Evolutionary conservation across 1,140 invertebrate genomes (phyloP).

Genomic region (Nomia melanderi): DNA sequence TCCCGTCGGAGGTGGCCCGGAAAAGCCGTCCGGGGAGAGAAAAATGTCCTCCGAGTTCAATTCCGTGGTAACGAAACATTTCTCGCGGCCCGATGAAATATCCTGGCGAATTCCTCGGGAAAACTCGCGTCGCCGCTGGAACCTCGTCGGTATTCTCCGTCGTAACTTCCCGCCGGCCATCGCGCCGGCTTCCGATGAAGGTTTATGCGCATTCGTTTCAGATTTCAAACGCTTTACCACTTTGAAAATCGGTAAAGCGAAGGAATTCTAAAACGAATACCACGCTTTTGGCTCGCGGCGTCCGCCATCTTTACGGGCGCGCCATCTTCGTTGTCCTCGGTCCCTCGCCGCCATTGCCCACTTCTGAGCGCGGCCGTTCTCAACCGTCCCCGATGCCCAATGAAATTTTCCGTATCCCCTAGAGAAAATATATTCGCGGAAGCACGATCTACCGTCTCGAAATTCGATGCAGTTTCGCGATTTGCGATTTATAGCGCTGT

Average conservation of each 20-base stretch:
- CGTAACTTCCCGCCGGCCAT: not conserved
- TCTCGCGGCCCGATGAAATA: not conserved
- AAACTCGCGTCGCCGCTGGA: not conserved
- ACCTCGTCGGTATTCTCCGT: not conserved
- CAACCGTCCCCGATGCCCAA: too few species aligned
- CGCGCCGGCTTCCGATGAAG: slow-evolving; percentile 64
- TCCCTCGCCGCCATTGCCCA: too few species aligned
- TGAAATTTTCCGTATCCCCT: too few species aligned
- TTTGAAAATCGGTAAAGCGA: slow-evolving; percentile 87
- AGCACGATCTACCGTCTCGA: too few species aligned
- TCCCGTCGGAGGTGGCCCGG: not conserved
- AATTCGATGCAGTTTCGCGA: too few species aligned
- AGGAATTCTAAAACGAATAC: slow-evolving; percentile 89
- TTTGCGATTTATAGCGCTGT: too few species aligned
- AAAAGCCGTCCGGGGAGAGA: not conserved
- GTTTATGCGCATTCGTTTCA: slow-evolving; percentile 83
- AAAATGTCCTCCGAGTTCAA: not conserved
- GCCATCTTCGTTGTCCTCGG: not conserved
- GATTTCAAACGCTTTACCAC: slow-evolving; percentile 91
- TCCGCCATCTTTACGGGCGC: not conserved
- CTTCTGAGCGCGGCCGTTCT: too few species aligned
- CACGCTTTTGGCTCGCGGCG: slow-evolving; percentile 59
- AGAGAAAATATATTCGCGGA: too few species aligned
- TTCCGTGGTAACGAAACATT: not conserved
- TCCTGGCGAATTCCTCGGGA: not conserved